Percentiles rank a stretch among this genome's conserved stretches.
These are phyloP conservation scores for Drosophila dives DNA, from an alignment of 2,888 invertebrate species.

Conservation along the genomic window DNA sequence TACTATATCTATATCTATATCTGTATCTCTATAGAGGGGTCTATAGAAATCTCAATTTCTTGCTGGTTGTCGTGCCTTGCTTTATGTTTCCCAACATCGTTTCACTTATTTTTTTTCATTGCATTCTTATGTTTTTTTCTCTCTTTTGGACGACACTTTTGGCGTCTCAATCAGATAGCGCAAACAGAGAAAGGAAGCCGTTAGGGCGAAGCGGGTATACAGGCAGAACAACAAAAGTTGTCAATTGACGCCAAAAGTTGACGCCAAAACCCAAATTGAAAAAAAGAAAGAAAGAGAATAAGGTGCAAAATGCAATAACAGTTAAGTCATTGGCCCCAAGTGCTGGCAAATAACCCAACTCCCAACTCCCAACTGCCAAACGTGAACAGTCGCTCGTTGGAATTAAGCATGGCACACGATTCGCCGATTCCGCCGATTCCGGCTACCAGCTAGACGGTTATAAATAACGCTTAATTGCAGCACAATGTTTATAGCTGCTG, in stretches of 20 bases:
- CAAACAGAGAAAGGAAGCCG: constrained; percentile 41
- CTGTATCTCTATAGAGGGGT: constrained; percentile 15
- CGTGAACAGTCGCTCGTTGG: constrained; percentile 27
- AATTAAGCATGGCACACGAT: constrained; percentile 32
- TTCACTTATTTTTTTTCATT: constrained; percentile 21
- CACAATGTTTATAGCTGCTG: constrained; percentile 70
- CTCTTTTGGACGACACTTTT: constrained; percentile 53
- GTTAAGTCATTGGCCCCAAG: constrained; percentile 75
- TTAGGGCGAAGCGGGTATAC: background rate
- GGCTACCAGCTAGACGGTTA: constrained; percentile 72
- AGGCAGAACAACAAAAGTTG: constrained; percentile 68
- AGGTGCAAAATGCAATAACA: constrained; percentile 79
- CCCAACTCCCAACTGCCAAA: constrained; percentile 29
- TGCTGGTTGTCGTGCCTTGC: constrained; percentile 56
- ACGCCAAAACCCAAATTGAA: constrained; percentile 58
- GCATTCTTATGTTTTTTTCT: background rate
- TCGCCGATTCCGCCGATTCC: constrained; percentile 24
- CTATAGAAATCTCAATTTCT: constrained; percentile 67
- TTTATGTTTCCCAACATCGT: constrained; percentile 51
- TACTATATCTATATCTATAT: constrained; percentile 48
- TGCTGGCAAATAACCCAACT: constrained; percentile 47
- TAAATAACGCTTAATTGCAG: constrained; percentile 83
- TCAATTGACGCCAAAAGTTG: constrained; percentile 80
- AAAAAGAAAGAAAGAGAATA: constrained; percentile 38
- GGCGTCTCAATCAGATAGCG: constrained; percentile 75